Evolutionary conservation across 2,113 vertebrate genomes (phyloP).

Genomic region (Felis chaus): DNA sequence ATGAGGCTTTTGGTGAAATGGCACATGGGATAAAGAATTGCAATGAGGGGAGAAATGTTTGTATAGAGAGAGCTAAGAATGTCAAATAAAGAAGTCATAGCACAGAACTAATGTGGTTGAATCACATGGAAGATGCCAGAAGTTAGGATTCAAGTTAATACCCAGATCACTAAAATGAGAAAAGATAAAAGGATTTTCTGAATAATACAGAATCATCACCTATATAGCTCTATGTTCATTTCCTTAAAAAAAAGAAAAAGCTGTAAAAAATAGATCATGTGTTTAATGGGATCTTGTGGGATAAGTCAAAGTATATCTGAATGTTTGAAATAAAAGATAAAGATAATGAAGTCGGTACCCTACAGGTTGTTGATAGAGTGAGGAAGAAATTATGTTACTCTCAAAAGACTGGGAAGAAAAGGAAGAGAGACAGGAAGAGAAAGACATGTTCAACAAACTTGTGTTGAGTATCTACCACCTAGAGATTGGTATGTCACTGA

Average conservation of each 20-base stretch:
- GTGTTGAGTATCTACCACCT: background rate
- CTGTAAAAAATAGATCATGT: background rate
- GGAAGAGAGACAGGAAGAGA: background rate
- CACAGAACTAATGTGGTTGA: background rate
- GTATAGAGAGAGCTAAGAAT: background rate
- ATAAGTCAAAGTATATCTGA: background rate
- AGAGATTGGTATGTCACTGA: background rate
- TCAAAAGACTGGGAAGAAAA: background rate
- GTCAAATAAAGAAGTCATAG: too few species aligned
- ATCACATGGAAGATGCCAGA: background rate
- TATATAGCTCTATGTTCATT: background rate
- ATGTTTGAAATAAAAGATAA: conserved; percentile 16
- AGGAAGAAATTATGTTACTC: background rate
- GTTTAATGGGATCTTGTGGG: background rate
- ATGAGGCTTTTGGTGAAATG: background rate
- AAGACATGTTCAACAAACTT: background rate
- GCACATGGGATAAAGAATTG: background rate
- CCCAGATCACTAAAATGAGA: background rate
- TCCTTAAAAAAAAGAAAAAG: background rate
- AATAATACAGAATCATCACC: background rate
- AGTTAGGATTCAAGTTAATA: background rate
- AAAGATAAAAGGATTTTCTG: background rate
- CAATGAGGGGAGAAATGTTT: rapidly evolving
- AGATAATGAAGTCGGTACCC: background rate
- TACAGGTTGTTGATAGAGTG: background rate